Conservation (phyloP, 2,113 vertebrate genomes). For the Stictonetta naevosa region DNA sequence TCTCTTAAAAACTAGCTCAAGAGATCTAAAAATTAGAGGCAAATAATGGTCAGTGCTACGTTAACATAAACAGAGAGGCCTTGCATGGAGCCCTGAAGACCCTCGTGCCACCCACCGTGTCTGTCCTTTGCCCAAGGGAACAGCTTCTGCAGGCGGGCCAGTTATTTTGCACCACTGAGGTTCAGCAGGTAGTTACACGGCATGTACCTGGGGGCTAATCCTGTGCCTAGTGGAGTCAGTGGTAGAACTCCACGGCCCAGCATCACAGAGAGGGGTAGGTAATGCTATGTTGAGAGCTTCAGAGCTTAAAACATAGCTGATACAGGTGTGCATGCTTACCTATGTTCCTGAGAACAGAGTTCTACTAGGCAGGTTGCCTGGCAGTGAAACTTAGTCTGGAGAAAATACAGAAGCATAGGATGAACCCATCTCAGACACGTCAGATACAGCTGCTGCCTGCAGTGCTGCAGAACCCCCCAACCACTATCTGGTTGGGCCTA, state of each 20-base stretch:
- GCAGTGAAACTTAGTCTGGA: not conserved
- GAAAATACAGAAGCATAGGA: not conserved
- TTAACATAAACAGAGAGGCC: not conserved
- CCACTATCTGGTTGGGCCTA: not conserved
- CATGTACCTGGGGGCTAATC: not conserved
- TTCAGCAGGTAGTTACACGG: not conserved
- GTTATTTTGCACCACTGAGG: not conserved
- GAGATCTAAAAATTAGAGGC: not conserved
- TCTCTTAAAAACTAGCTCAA: not conserved
- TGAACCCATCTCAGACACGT: not conserved
- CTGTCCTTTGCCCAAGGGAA: not conserved
- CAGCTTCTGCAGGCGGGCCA: not conserved
- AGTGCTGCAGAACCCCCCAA: not conserved
- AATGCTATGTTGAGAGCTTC: not conserved
- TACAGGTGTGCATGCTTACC: not conserved
- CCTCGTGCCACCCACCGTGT: not conserved
- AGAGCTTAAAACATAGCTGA: not conserved
- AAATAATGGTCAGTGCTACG: not conserved
- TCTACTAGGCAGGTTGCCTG: fast-evolving
- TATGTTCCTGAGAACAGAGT: not conserved
- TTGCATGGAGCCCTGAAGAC: not conserved
- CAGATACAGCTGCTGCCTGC: not conserved
- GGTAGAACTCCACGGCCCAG: not conserved
- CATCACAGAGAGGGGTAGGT: not conserved
- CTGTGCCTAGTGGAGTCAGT: not conserved